These are phyloP conservation scores for Dolichallabes microphthalmus DNA, from an alignment of 2,113 vertebrate species.

Conservation along the genomic window DNA sequence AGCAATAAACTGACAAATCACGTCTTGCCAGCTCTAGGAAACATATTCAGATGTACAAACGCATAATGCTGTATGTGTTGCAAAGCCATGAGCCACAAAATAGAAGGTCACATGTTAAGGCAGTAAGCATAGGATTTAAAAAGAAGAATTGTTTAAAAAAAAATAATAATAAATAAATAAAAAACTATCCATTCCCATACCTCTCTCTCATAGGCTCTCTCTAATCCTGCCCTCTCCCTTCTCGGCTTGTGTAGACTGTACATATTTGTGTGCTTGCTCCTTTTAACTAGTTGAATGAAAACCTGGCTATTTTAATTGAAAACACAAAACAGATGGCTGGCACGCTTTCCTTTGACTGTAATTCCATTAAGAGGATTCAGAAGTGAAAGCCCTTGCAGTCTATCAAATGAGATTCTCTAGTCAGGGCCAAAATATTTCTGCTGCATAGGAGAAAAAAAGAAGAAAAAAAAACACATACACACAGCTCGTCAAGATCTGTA, in stretches of 20 bases:
- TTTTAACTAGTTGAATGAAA: conserved; percentile 43
- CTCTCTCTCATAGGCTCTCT: not conserved
- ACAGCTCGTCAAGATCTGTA: not conserved
- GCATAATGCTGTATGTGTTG: not conserved
- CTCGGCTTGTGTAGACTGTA: not conserved
- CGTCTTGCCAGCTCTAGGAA: not conserved
- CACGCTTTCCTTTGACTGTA: conserved; percentile 35
- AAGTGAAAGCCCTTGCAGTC: conserved; percentile 26
- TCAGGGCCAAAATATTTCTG: not conserved
- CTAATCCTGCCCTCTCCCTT: conserved; percentile 13
- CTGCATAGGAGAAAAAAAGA: not conserved
- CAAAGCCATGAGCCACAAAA: not conserved
- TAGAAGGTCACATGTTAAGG: conserved; percentile 3
- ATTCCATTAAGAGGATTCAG: conserved; percentile 45
- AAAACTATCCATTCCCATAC: not conserved
- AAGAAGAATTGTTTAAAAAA: not conserved
- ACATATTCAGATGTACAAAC: conserved; percentile 3
- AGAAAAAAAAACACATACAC: not conserved
- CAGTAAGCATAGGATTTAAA: not conserved
- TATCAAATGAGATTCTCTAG: conserved; percentile 7
- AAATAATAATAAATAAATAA: not conserved
- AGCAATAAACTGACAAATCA: not conserved
- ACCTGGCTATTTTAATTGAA: conserved; percentile 46
- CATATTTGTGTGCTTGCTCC: not conserved
- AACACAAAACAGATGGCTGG: conserved; percentile 53